Base-by-base conservation (phyloP, 2,113 vertebrate genomes). In the Tylochromis polylepis region DNA sequence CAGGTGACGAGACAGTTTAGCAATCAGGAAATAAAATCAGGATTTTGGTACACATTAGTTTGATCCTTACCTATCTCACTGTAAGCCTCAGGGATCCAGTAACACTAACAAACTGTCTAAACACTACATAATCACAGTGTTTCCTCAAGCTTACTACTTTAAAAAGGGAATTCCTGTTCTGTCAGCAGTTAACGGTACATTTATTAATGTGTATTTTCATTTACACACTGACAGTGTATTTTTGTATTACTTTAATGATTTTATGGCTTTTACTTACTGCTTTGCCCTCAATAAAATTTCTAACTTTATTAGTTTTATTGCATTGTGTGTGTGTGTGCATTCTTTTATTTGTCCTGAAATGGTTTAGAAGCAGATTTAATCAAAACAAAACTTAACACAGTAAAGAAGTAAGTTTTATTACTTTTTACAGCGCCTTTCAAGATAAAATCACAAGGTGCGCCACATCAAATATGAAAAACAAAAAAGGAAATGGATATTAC, bases 141-240 rank as follows among this genome's bases (percentile, higher is more conserved):
- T 43, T 81, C n/a, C 80, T 86, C 6, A 43, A 83, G 16, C 59
- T 87, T 11, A 29, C 58, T 59, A 46, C 38, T 90, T 36, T 29
- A 92, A 94, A 94, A 94, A 93, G 91, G 93, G 92, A 94, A 94
- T 93, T 87, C 5, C 36, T 94, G 89, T 93, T 83, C 53, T 86
- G 53, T n/a, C 79, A 46, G 38, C 29, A 22, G 36, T 84, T 89
- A 29, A 57, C 18, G 59, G 72, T 83, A 82, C 34, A 41, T 89
- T 78, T 81, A 29, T 87, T 72, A 24, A 90, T 87, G 88, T 43
- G 2, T 59, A 82, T 89, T 94, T 92, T 82, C 88, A 88, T 67
- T 65, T 67, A 60, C 77, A 67, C 46, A 62, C 2, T 56, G 12
- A 78, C 29, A 10, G 24, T 82, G 59, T 82, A 27, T 82, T 79